Evolutionary conservation across 2,797 vertebrate species (phyloP), one percentile per base, ranked within the genome.

Genomic region (Lacerta agilis): DNA sequence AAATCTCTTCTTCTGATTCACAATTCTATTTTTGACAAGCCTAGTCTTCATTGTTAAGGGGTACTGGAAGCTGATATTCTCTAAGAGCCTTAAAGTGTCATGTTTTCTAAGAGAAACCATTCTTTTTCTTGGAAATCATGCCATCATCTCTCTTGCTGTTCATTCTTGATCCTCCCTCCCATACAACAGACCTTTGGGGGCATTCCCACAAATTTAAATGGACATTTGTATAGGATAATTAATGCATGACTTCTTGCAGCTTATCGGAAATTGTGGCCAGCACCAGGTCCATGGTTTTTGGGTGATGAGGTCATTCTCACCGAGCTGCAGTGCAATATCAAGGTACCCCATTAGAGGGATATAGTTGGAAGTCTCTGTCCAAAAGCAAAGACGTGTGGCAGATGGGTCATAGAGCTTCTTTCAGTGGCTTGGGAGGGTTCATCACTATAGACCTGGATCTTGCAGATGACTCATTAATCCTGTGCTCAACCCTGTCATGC

Each of bases 21-120:
- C 43, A 90, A 41, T 2, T 11, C 15, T 41, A 17, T 89, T 36
- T 79, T 87, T 90, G 55, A 83, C 61, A 0, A 4, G 36, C 8
- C 10, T 61, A 77, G 33, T 66, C 45, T 85, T 90, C 91, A 77
- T 85, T 90, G 77, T 91, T 72, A 71, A 27, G 29, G 33, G 29
- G 64, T 29, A 45, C 84, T 88, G 86, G 82, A 86, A 86, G 18
- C 5, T 49, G n/a, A 76, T 55, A 25, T 61, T 8, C 17, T 88
- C 92, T 84, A 88, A 90, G 87, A 83, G 86, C n/a, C 85, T 66
- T 79, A 73, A 81, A 72, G 83, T 88, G 66, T 75, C 11, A 73
- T 15, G 1, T 93, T 79, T 82, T 93, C 41, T 58, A 86, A 87
- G 88, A 67, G 8, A 67, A 76, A 79, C 90, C 71, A 87, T 90